Evolutionary conservation across 1,140 invertebrate genomes (phyloP), one percentile per base, ranked within the genome.

Genomic region (Bradysia coprophila): DNA sequence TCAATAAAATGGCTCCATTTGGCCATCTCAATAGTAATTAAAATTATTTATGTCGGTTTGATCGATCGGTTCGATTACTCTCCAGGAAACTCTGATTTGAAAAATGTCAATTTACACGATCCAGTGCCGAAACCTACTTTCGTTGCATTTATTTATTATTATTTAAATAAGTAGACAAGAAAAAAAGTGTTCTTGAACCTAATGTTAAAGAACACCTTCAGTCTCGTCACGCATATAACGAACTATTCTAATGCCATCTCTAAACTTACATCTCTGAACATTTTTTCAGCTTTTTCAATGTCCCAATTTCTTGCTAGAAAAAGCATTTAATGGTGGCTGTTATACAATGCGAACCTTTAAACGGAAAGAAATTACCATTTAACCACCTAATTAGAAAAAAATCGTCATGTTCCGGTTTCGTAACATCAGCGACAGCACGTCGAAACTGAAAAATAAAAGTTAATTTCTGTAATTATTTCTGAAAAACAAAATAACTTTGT

Each of bases 341-440:
- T 19, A 15, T 36, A 8, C 15, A 38, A 10, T 8, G 24, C 16
- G 33, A 4, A 6, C 4, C 2, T 4, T 18, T 11, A 38, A 38
- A 36, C 5, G 6, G 8, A 16, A 9, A 36, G 6, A 36, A 36
- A 51, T 66, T 68, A 88, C 84, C 85, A 72, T 75, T 62, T 0
- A 90, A 64, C 83, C 84, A 89, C 47, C 84, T 66, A 2, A 86
- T 53, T 15, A 88, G 64, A 58, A 75, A 89, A 46, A 77, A 69
- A 52, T 89, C 84, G 59, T 86, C 77, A 48, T 82, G 77, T 43
- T 81, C 70, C 2, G 76, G 72, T 46, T 74, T 71, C 43, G 74
- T 52, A 28, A 77, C 57, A 57, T 81, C 76, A 45, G 65, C 59
- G 16, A 84, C 72, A 46, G 60, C 73, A 31, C 73, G 64, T 41